Evolutionary conservation across 2,113 vertebrate genomes (phyloP), one percentile per base, ranked within the genome.

Genomic region (Heterocephalus glaber): DNA sequence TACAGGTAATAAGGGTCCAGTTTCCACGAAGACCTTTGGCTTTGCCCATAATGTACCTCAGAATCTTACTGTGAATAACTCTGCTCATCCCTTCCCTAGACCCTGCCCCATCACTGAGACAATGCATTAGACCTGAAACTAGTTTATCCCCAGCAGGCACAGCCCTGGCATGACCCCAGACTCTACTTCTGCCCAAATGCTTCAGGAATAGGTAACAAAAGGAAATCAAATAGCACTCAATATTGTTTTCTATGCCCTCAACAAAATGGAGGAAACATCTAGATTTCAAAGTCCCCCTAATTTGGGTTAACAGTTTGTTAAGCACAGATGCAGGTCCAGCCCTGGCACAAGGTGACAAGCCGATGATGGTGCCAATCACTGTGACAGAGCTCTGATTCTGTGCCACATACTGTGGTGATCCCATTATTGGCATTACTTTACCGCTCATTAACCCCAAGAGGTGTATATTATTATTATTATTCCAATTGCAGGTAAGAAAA

Each of bases 401-500:
- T 9, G 26, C 63, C 82, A 83, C 2, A 7, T 6, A 1, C 41
- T 22, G 13, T 3, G 30, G 56, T 33, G 58, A 89, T 17, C 38
- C n/a, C 68, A 56, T 33, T 26, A 70, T 30, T 24, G 60, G 58
- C 61, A 79, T 30, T 41, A 33, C 41, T 80, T 92, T 93, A 76
- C 12, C 58, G 35, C 72, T 86, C 61, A 60, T 94, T 84, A 91
- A 79, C 56, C 76, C 41, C 20, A 85, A 54, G n/a, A 95, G 49
- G 47, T 3, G 4, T 52, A 38, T 49, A 65, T 89, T 83, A 56
- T 49, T 47, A 56, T 49, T 47, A 85, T 81, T 47, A 82, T 86
- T 81, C 87, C 61, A 54, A 72, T 13, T 11, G 49, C 68, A 63
- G 30, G 14, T 85, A 38, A 96, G 87, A 89, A 93, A 80, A 81